Percentiles rank a stretch among this genome's conserved stretches.
phyloP scores from a whole-genome alignment of 2,797 vertebrate species.

The Protonibea diacanthus region DNA sequence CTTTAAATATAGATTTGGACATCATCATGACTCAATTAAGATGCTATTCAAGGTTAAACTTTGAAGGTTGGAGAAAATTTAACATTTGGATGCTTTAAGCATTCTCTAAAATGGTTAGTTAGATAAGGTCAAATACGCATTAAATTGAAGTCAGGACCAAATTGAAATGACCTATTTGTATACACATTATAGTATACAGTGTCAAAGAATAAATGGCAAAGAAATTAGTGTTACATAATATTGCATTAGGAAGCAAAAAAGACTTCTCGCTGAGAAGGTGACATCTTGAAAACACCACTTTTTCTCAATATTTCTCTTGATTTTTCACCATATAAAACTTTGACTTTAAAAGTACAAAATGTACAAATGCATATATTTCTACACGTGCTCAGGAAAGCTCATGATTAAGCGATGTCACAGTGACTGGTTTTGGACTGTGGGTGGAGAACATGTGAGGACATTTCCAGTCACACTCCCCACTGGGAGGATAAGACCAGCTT shows the following conservation, averaged over 20 bases:
- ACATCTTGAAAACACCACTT: neutral
- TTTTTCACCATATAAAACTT: neutral
- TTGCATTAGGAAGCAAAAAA: neutral
- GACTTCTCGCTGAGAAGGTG: conserved; percentile 2
- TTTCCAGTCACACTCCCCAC: conserved; percentile 37
- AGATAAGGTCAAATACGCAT: conserved; percentile 9
- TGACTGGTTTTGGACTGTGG: conserved; percentile 33
- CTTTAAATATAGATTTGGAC: neutral
- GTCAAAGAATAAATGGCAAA: conserved; percentile 15
- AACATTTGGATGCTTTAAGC: neutral
- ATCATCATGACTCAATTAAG: neutral
- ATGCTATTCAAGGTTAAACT: conserved; percentile 7
- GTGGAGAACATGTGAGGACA: conserved; percentile 39
- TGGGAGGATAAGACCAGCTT: conserved; percentile 55
- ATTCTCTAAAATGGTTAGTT: neutral
- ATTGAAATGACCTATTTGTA: conserved; percentile 17
- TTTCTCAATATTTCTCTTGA: neutral
- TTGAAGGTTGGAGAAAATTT: neutral
- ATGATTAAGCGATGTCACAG: conserved; percentile 11
- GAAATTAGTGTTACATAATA: neutral
- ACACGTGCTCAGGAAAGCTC: neutral
- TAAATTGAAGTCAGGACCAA: neutral
- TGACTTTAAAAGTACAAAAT: neutral
- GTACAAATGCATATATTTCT: neutral
- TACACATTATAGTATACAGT: neutral